Evolutionary conservation across 2,113 vertebrate genomes (phyloP).

Genomic region (Sceloporus undulatus): DNA sequence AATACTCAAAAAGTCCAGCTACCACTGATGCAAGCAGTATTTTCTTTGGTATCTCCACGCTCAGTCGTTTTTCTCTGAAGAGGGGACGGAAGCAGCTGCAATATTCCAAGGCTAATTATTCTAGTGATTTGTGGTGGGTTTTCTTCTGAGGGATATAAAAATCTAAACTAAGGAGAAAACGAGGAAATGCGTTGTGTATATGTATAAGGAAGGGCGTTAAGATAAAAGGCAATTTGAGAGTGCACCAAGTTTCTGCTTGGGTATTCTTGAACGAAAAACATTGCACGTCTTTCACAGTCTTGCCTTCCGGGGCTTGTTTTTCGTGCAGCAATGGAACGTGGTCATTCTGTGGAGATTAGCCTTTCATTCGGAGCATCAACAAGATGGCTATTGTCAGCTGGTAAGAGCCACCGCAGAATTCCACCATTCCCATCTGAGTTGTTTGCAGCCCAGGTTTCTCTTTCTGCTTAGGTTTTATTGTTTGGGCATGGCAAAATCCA

Average conservation of each 20-base stretch:
- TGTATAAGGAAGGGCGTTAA: slow-evolving; percentile 30
- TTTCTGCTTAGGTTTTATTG: slow-evolving; percentile 50
- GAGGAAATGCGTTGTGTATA: neutral
- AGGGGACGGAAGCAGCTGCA: neutral
- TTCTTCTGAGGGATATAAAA: slow-evolving; percentile 38
- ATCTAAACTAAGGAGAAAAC: slow-evolving; percentile 15
- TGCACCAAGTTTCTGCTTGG: slow-evolving; percentile 21
- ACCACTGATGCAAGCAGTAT: neutral
- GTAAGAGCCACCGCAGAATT: neutral
- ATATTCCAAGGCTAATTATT: neutral
- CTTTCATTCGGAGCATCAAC: neutral
- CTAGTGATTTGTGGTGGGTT: slow-evolving; percentile 2
- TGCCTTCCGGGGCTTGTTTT: neutral
- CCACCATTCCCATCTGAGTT: neutral
- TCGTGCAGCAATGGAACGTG: neutral
- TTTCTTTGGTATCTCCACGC: neutral
- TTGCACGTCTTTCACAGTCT: neutral
- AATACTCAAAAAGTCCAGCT: neutral
- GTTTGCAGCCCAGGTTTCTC: neutral
- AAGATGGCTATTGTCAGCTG: accelerated
- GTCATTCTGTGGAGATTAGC: accelerated
- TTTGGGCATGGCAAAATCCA: slow-evolving; percentile 93
- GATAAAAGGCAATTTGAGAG: slow-evolving; percentile 25
- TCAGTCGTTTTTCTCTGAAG: neutral
- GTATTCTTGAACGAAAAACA: neutral